Evolutionary conservation across 2,113 vertebrate genomes (phyloP), one percentile per base, ranked within the genome.

Genomic region (Poicephalus meyeri): DNA sequence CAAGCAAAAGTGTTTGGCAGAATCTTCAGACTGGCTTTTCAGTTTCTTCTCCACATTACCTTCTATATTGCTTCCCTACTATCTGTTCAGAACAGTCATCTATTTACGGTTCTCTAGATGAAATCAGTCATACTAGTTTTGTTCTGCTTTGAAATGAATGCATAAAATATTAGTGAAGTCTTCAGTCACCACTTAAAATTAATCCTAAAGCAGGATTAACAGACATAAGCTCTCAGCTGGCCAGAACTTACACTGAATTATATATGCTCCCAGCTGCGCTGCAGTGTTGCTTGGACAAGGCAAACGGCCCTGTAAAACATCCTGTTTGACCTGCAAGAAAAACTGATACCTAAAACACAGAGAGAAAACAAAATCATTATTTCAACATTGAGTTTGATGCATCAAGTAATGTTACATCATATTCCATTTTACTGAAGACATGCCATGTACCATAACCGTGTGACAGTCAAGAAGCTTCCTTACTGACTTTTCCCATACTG

Each of bases 241-340:
- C 19, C 55, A 80, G 44, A 88, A 97, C 98, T 96, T 97, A 99
- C 99, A 98, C 58, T 99, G 99, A 86, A 99, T 96, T 94, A 98
- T 97, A 53, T 98, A 98, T 3, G 99, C 99, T 65, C 97, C 98
- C 79, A 99, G 97, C 56, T 98, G 98, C 61, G 98, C 97, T 31
- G 98, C 98, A 53, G 93, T 96, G 68, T 97, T 97, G 79, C 88
- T 2, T 6, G 98, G 97, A 82, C 98, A 99, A 10, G 98, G 99
- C 76, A 99, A 96, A 11, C 98, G 98, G 47, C 99, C 99, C 95
- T 99, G 98, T 41, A 98, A 96, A 72, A 99, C 96, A 66, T 99
- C 99, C 96, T 99, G 99, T 94, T 99, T 98, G 77, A 99, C 98
- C 91, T 99, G 99, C 83, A 99, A 97, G 97, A 99, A 99, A 97